Base-by-base conservation (phyloP, 2,797 vertebrate genomes). In the Spinus olivaceus region DNA sequence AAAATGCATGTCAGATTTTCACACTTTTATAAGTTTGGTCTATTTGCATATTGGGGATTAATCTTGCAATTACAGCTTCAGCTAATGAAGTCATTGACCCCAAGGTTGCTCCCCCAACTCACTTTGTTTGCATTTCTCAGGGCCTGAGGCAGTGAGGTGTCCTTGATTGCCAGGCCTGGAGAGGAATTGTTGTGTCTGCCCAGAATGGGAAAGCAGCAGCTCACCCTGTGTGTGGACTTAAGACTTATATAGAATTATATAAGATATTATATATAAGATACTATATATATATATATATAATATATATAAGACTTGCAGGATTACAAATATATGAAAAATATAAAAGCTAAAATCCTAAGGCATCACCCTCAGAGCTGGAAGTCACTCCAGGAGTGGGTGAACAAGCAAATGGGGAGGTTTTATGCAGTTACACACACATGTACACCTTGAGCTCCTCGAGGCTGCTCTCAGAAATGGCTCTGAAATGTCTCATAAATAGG, bases 401-500 rank as follows among this genome's bases (percentile, higher is more conserved):
- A 49, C 6, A 46, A 85, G 56, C 12, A 44, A 33, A 24, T 12
- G 12, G 9, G 35, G 73, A 81, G 33, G n/a, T 20, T 94, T 59
- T 60, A 15, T 51, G 7, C 13, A 47, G 33, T 18, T 53, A 15
- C 51, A 44, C 27, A n/a, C 15, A 27, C 2, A 5, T 0, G 4
- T 7, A 30, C 30, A 60, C 79, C 53, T 78, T 72, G 28, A 81
- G 50, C 80, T 95, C 57, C 72, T 27, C 0, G 7, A 66, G 61
- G 69, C n/a, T 92, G 54, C 37, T 65, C 51, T 49, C 67, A 77
- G 70, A 90, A 96, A 81, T 67, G 39, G 50, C 85, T 79, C 78
- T 93, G 73, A 88, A 92, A 84, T 23, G 63, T 14, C 95, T 81
- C 90, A 59, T 65, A 94, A 97, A 96, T 93, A 96, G 93, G 59